These are phyloP conservation scores for Machimus atricapillus DNA, from an alignment of 2,888 invertebrate species.

Conservation along the genomic window DNA sequence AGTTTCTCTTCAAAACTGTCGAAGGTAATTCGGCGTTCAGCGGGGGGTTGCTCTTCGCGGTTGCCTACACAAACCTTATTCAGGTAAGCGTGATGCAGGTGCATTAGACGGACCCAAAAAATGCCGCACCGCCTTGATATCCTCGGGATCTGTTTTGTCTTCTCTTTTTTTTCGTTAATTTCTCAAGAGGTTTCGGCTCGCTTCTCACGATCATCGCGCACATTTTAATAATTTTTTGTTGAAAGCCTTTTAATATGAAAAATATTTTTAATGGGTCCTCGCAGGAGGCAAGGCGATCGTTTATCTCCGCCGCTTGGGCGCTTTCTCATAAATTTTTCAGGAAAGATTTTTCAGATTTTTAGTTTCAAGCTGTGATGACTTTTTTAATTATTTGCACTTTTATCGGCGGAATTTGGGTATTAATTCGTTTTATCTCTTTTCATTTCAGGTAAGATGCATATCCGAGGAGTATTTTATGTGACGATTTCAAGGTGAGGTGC, in stretches of 20 bases:
- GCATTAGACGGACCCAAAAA: slow-evolving; percentile 1
- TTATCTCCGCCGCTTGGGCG: not conserved
- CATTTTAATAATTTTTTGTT: slow-evolving; percentile 6
- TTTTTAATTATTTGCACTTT: slow-evolving; percentile 15
- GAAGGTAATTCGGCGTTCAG: slow-evolving; percentile 1
- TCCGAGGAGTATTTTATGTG: not conserved
- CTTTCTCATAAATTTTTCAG: slow-evolving; percentile 1
- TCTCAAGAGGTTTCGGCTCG: not conserved
- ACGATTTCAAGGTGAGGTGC: not conserved
- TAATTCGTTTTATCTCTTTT: not conserved
- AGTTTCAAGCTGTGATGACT: not conserved
- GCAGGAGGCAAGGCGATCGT: not conserved
- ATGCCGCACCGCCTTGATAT: not conserved
- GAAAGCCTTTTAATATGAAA: slow-evolving; percentile 1
- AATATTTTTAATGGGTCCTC: not conserved
- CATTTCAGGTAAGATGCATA: slow-evolving; percentile 1
- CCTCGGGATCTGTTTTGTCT: not conserved
- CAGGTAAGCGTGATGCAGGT: slow-evolving; percentile 28
- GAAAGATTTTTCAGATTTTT: not conserved
- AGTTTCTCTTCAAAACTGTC: not conserved
- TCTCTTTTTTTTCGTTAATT: not conserved
- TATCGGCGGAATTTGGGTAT: not conserved
- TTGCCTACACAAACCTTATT: not conserved
- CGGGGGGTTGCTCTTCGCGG: slow-evolving; percentile 19
- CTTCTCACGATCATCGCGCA: slow-evolving; percentile 23